Base-by-base conservation (phyloP, 2,113 vertebrate species). In the Amblyornis subalaris region DNA sequence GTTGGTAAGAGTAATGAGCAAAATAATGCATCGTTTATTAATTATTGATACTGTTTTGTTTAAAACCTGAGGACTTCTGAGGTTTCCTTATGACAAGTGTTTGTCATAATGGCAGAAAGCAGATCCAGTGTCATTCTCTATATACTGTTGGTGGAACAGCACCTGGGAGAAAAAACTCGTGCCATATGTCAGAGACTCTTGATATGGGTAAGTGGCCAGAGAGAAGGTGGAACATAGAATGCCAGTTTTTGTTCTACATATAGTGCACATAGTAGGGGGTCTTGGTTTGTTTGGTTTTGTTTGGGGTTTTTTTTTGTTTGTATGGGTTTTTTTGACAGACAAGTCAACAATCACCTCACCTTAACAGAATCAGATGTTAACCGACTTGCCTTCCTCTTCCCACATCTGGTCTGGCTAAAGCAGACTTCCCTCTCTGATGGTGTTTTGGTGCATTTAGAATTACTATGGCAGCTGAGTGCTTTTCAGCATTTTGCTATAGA, bases 1-100 rank as follows among this genome's bases (percentile, higher is more conserved):
- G 97, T 99, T 25, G 99, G 99, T 99, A 98, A 98, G 98, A 94
- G 19, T 71, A 90, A 77, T 24, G n/a, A 82, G 35, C 13, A 62
- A 90, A 91, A 54, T 13, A 74, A 54, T 53, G 20, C 16, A 12
- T 54, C 12, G 55, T 74, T 73, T 85, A 61, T 77, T 62, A 89
- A 85, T 89, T 71, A 36, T 85, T 80, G 19, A 47, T 88, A 28
- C 28, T 45, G 26, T 53, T 90, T 73, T 85, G 24, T 47, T 83
- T 90, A 83, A 91, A 91, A 74, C 14, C 11, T 55, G 57, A 6
- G 0, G 28, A 36, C 33, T 74, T 88, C 24, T 64, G 67, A 70
- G 60, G 12, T 48, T 62, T 15, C 11, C 25, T 38, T 83, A 15
- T 7, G 17, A 54, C 36, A 89, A 92, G 28, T 24, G 3, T 55